These are phyloP conservation scores for Corvus cornix DNA, from an alignment of 2,113 vertebrate species.

Conservation along the genomic window DNA sequence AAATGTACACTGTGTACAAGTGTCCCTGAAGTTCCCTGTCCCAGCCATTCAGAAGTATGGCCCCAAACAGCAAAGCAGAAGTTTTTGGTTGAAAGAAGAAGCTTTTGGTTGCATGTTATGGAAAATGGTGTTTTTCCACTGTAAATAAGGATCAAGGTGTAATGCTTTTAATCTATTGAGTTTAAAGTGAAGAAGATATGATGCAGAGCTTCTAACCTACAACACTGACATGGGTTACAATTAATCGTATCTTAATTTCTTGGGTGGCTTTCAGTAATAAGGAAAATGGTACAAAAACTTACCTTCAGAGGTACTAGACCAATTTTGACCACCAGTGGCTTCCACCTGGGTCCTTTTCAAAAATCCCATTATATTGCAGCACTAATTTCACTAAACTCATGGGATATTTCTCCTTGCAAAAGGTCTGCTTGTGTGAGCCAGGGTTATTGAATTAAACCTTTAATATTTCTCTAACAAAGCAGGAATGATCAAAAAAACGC, in stretches of 20 bases:
- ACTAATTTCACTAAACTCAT: background rate
- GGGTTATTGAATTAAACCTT: background rate
- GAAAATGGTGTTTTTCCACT: background rate
- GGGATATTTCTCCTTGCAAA: background rate
- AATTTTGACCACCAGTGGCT: background rate
- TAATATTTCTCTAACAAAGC: background rate
- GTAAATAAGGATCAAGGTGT: background rate
- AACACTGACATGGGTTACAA: background rate
- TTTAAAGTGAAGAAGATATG: background rate
- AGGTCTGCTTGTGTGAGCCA: background rate
- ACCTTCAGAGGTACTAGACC: background rate
- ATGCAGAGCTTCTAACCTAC: background rate
- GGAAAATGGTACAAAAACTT: background rate
- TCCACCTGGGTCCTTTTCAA: background rate
- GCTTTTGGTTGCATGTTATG: background rate
- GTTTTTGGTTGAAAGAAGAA: background rate
- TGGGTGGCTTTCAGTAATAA: background rate
- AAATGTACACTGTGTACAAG: background rate
- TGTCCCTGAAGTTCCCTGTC: background rate
- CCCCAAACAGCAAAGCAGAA: background rate
- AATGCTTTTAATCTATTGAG: background rate
- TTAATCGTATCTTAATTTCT: background rate
- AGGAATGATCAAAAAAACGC: background rate
- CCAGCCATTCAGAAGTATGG: background rate
- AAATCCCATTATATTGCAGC: background rate